Evolutionary conservation across 2,113 vertebrate genomes (phyloP).

Genomic region (Corythaeola cristata): DNA sequence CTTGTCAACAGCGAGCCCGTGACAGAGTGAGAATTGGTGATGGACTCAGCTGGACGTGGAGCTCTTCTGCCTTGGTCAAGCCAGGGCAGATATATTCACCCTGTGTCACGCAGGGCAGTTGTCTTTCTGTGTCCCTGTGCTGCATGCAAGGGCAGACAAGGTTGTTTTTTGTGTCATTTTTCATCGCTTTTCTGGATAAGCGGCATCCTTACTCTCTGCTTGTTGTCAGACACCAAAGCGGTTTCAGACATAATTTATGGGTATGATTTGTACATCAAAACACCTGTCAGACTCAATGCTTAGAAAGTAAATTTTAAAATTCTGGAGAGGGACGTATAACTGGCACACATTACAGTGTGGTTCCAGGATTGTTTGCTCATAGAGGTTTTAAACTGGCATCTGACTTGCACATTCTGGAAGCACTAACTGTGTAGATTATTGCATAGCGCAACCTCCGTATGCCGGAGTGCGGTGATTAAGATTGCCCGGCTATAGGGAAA

Average conservation of each 20-base stretch:
- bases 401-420: not conserved
- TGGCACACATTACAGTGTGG: rapidly evolving
- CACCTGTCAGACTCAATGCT: not conserved
- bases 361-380: not conserved
- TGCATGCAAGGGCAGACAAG: not conserved
- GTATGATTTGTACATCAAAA: slow-evolving; percentile 17
- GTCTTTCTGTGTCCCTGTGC: not conserved
- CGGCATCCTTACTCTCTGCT: not conserved
- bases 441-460: rapidly evolving
- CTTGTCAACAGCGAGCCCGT: rapidly evolving
- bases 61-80: not conserved
- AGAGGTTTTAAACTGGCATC: not conserved
- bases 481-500: not conserved
- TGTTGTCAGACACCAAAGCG: not conserved
- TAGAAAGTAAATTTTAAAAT: not conserved
- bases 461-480: not conserved
- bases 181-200: not conserved
- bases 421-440: no score
- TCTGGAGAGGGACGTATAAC: rapidly evolving
- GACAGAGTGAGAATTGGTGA: not conserved
- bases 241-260: slow-evolving; percentile 8
- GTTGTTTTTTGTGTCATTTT: not conserved
- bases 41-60: not conserved
- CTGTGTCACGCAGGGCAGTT: not conserved
- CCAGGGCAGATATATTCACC: not conserved